Percentiles rank a stretch among this genome's conserved stretches.
These are phyloP conservation scores for Harpegnathos saltator DNA, from an alignment of 1,140 invertebrate species.

Conservation along the genomic window DNA sequence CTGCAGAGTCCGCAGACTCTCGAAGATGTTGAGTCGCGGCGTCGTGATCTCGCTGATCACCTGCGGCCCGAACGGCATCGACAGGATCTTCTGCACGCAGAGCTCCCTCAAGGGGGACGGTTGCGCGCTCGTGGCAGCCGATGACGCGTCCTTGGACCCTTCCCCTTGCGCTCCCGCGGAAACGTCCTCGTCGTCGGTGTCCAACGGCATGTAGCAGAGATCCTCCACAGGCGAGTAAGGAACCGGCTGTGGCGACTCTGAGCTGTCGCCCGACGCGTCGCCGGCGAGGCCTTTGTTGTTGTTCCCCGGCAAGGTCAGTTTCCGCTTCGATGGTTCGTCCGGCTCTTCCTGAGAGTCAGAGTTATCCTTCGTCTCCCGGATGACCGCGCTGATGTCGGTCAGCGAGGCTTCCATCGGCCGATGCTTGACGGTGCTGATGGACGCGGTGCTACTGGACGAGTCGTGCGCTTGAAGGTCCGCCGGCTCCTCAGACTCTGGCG, in stretches of 20 bases:
- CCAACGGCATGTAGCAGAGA: slow-evolving; percentile 68
- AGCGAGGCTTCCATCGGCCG: slow-evolving; percentile 81
- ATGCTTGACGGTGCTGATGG: slow-evolving; percentile 86
- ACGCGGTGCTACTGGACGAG: slow-evolving; percentile 85
- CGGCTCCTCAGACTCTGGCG: slow-evolving; percentile 37
- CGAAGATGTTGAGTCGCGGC: slow-evolving; percentile 87
- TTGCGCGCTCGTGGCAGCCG: too few species aligned
- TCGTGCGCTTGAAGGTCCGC: slow-evolving; percentile 74
- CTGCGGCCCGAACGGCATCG: slow-evolving; percentile 88
- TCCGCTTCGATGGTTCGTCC: slow-evolving; percentile 67
- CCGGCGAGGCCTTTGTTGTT: slow-evolving; percentile 39
- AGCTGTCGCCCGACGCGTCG: slow-evolving; percentile 26
- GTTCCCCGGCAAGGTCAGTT: slow-evolving; percentile 61
- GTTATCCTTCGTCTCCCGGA: slow-evolving; percentile 70
- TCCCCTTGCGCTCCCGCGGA: slow-evolving; percentile 27
- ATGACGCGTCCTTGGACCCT: too few species aligned
- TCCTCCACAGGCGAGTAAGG: slow-evolving; percentile 77
- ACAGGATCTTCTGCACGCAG: slow-evolving; percentile 88
- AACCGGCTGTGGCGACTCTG: slow-evolving; percentile 65
- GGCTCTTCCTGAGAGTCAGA: slow-evolving; percentile 17
- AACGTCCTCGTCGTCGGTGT: slow-evolving; percentile 9
- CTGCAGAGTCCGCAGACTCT: slow-evolving; percentile 79
- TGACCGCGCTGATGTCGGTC: slow-evolving; percentile 79
- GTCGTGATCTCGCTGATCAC: slow-evolving; percentile 89
- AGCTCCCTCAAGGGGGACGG: slow-evolving; percentile 85